phyloP scores from a whole-genome alignment of 2,888 invertebrate species.

The Terebella lapidaria region DNA sequence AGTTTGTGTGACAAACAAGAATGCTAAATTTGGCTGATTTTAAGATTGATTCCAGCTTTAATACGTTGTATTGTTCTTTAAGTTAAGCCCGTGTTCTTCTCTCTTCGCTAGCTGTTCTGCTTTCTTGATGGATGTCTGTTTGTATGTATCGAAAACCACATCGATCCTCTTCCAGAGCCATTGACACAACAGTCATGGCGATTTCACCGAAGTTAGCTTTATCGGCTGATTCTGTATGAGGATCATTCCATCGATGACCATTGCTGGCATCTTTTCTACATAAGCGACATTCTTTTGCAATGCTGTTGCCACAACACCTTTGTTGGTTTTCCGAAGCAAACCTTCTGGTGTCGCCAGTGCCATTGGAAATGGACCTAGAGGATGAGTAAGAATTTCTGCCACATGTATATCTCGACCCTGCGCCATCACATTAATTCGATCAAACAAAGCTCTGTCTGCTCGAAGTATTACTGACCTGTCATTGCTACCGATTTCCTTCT shows the following conservation, averaged over 20 bases:
- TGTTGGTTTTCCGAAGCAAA: conserved; percentile 18
- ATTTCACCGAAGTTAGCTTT: conserved; percentile 16
- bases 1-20: too few species aligned
- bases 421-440: conserved; percentile 4
- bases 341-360: conserved; percentile 18
- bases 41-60: too few species aligned
- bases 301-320: conserved; percentile 12
- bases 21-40: too few species aligned
- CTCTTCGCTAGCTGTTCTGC: conserved; percentile 14
- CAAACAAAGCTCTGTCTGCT: conserved; percentile 5
- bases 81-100: conserved; percentile 1
- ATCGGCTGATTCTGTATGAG: conserved; percentile 18
- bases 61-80: conserved; percentile 13
- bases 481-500: conserved; percentile 4
- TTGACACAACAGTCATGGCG: conserved; percentile 7
- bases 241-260: conserved; percentile 20
- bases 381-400: conserved; percentile 16
- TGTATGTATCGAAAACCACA: conserved; percentile 22
- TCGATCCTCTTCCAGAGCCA: conserved; percentile 14
- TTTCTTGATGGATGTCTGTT: conserved; percentile 21
- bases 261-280: conserved; percentile 14
- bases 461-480: neutral
- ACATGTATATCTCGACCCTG: neutral
- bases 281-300: conserved; percentile 17
- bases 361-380: conserved; percentile 20